These are phyloP conservation scores for Phaethornis superciliosus DNA, from an alignment of 2,113 vertebrate species.

Conservation along the genomic window DNA sequence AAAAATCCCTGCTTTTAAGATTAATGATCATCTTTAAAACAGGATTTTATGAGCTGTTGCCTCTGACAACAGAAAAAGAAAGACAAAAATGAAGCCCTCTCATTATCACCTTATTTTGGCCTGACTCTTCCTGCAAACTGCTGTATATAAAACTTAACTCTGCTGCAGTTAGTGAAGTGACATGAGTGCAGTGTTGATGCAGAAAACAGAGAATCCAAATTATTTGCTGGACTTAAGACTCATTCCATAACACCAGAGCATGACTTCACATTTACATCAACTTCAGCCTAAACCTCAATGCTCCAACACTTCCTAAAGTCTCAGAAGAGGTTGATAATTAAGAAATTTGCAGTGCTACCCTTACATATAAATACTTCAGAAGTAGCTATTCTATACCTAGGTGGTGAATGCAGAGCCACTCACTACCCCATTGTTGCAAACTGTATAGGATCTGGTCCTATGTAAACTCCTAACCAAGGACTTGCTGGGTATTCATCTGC, in stretches of 20 bases:
- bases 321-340: slow-evolving; percentile 10
- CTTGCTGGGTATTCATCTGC: neutral
- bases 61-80: neutral
- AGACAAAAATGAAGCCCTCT: neutral
- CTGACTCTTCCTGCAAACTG: neutral
- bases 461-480: slow-evolving; percentile 20
- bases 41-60: neutral
- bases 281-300: neutral
- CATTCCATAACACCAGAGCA: neutral
- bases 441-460: slow-evolving; percentile 1
- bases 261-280: neutral
- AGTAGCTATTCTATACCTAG: neutral
- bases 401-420: neutral
- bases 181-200: neutral
- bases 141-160: neutral
- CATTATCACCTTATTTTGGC: neutral
- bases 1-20: neutral
- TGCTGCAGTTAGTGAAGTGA: neutral
- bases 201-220: neutral
- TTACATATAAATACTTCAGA: neutral
- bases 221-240: neutral
- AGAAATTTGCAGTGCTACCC: slow-evolving; percentile 7
- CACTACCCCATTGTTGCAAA: slow-evolving; percentile 4
- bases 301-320: neutral
- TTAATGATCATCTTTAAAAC: neutral